A percentile compares a stretch with the other conserved stretches of the same genome.
phyloP scores from a whole-genome alignment of 2,113 vertebrate genomes.

The Serinus canaria region DNA sequence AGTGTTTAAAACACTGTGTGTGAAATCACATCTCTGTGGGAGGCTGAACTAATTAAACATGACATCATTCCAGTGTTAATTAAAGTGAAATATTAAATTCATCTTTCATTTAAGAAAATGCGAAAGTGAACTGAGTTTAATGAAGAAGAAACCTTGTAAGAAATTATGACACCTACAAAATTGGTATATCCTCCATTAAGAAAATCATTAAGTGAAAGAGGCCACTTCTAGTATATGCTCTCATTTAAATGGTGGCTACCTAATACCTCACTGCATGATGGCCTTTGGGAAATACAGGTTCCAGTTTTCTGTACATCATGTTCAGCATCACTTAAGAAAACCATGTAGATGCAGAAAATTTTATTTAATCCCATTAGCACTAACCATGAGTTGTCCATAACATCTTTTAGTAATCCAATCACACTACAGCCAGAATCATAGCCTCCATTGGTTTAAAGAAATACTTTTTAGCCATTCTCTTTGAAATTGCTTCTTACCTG shows the following conservation, averaged over 20 bases:
- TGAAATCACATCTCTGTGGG: not conserved
- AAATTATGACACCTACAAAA: not conserved
- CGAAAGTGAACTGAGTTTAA: not conserved
- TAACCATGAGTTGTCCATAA: not conserved
- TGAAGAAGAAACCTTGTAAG: not conserved
- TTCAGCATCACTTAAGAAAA: not conserved
- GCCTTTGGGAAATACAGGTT: not conserved
- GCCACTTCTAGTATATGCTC: not conserved
- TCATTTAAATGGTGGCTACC: not conserved
- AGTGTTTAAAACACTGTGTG: not conserved
- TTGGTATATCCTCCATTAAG: not conserved
- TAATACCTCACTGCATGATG: not conserved
- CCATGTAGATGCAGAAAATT: not conserved
- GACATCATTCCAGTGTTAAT: constrained; percentile 5
- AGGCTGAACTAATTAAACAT: constrained; percentile 11
- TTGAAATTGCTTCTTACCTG: not conserved
- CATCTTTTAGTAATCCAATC: not conserved
- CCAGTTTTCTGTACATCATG: not conserved
- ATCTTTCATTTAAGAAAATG: not conserved
- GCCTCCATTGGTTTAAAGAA: not conserved
- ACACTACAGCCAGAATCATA: not conserved
- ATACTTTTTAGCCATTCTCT: not conserved
- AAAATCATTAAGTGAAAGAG: not conserved
- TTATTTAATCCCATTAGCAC: not conserved
- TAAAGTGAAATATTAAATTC: constrained; percentile 32